Evolutionary conservation across 2,113 vertebrate species (phyloP).

Genomic region (Salvelinus alpinus): DNA sequence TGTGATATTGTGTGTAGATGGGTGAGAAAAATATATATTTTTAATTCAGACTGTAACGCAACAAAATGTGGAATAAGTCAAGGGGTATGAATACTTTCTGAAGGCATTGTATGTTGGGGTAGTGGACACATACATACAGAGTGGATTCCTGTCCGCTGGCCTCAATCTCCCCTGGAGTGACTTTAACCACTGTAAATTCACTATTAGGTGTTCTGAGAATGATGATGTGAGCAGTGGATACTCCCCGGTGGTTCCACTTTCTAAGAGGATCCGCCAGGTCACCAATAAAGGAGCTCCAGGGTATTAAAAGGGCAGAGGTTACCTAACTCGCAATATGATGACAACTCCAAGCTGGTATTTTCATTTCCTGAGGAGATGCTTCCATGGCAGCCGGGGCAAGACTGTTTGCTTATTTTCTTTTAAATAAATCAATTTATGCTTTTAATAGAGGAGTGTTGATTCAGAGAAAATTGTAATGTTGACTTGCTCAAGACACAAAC

Average conservation of each 20-base stretch:
- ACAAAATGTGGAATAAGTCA: too few relatives aligned
- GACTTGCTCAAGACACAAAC: slow-evolving; percentile 9
- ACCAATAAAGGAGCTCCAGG: slow-evolving; percentile 64
- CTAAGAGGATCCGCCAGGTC: slow-evolving; percentile 65
- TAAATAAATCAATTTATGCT: slow-evolving; percentile 49
- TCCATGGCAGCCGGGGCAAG: slow-evolving; percentile 51
- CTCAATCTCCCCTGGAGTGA: slow-evolving; percentile 65
- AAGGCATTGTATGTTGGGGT: neutral
- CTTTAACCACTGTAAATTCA: slow-evolving; percentile 74
- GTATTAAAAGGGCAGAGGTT: slow-evolving; percentile 72
- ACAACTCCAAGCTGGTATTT: slow-evolving; percentile 72
- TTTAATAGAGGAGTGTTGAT: slow-evolving; percentile 27
- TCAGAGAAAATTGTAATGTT: slow-evolving; percentile 15
- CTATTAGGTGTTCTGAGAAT: slow-evolving; percentile 71
- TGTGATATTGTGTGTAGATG: too few relatives aligned
- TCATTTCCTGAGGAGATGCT: slow-evolving; percentile 72
- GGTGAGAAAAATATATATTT: too few relatives aligned
- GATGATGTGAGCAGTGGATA: slow-evolving; percentile 72
- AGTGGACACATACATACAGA: neutral
- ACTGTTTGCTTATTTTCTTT: slow-evolving; percentile 61
- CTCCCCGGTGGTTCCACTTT: slow-evolving; percentile 67
- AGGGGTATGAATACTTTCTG: too few relatives aligned
- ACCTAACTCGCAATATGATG: slow-evolving; percentile 72
- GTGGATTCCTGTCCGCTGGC: slow-evolving; percentile 60
- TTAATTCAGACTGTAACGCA: too few relatives aligned